Base-by-base conservation (phyloP, 1,140 invertebrate genomes). In the Drosophila littoralis region DNA sequence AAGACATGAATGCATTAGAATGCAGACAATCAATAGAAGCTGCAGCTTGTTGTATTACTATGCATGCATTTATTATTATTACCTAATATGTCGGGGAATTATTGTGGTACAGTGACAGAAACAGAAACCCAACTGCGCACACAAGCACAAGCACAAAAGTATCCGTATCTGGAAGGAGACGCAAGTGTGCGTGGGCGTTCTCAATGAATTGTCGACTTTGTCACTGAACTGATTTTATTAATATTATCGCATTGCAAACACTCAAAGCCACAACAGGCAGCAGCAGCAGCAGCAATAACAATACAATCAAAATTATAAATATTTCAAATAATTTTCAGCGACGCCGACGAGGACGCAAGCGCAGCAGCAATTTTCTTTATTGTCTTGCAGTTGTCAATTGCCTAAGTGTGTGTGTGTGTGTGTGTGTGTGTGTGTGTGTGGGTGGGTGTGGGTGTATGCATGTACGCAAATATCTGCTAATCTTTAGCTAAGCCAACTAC, bases 31-130 rank as follows among this genome's bases (percentile, higher is more conserved):
- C 22, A 42, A 17, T 48, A 35, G 42, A 61, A 50, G 52, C 45
- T 57, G 43, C 36, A 60, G 60, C 52, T 36, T 40, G 10, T 58
- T 9, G 43, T 54, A 52, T 81, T 69, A 75, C 78, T 77, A 71
- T 81, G 74, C 74, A 85, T 76, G 85, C 78, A 78, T 85, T 81
- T 69, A 65, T 61, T 72, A 85, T 85, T 75, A 71, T 77, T 76
- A 77, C 74, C 83, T 73, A 65, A 84, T 81, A 55, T 61, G 70
- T 32, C 55, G 50, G 46, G 6, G 43, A 40, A 64, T 46, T 50
- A 57, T 52, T 35, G 13, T 55, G 10, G 32, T 35, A 28, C 46
- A 50, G 46, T 9, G 35, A 54, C 15, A 35, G 12, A n/a, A n/a
- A 42, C 40, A 1, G 5, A 48, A 32, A 15, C 22, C 45, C 17